Evolutionary conservation across 2,797 vertebrate genomes (phyloP), one percentile per base, ranked within the genome.

Genomic region (Helostoma temminkii): DNA sequence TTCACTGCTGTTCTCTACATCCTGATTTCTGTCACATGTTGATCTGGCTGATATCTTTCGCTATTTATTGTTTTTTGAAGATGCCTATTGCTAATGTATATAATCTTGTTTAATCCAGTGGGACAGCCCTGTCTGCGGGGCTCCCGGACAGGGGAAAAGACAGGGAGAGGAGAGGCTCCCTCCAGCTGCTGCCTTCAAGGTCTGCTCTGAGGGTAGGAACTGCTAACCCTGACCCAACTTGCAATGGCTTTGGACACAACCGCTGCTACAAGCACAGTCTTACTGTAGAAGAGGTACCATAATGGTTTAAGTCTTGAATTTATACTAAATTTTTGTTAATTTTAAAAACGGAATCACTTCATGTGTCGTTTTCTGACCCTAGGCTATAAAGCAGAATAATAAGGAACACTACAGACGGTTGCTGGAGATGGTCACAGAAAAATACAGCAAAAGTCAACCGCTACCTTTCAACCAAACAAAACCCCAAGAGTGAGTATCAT

Each of bases 401-500:
- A 90, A 92, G 62, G 93, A 94, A 66, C 94, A 91, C 64, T 95
- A 95, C 83, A 90, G 92, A 49, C 93, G 89, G 30, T 47, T 95
- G 68, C 77, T 95, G 67, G 92, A 94, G 76, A 92, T 94, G 91
- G 92, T 94, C 21, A 89, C 93, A 0, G 93, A 94, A 60, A 92
- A 93, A 80, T 93, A 94, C 76, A 91, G 91, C 70, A 93, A 91
- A 79, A 94, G 79, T 72, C 91, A 92, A 60, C 93, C 91, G 1
- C 83, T 95, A 52, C 93, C 94, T 5, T 94, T 94, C 75, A 91
- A 88, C 79, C 91, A 91, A 66, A 86, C 93, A 41, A 94, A 92
- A 78, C 93, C 92, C 4, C 84, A 91, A 47, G 85, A 84, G 94
- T 95, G 82, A 86, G 92, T 84, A 46, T 25, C 30, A 25, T 9